Conservation (phyloP, 2,888 invertebrate genomes). For the Scrobipalpa atriplicella region DNA sequence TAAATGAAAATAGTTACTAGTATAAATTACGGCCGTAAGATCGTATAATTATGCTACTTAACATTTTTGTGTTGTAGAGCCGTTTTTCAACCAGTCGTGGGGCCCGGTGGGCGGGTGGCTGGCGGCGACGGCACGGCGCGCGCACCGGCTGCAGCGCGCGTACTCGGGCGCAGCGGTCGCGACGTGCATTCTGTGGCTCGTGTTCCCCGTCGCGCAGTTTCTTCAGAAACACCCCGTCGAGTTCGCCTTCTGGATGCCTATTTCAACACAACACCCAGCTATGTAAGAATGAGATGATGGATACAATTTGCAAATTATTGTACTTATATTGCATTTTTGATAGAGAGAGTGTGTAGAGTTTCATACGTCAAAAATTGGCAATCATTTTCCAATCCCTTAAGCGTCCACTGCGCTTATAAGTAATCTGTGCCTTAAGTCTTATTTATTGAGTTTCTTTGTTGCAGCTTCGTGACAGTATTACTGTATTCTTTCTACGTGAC, state of each 20-base stretch:
- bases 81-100: constrained; percentile 31
- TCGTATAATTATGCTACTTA: too few relatives aligned
- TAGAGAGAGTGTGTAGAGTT: too few relatives aligned
- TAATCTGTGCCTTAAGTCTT: too few relatives aligned
- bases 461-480: constrained; percentile 59
- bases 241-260: constrained; percentile 49
- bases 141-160: constrained; percentile 37
- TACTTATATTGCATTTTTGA: neutral
- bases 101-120: constrained; percentile 32
- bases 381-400: too few relatives aligned
- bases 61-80: constrained; percentile 8
- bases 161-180: constrained; percentile 57
- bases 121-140: constrained; percentile 38
- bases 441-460: constrained; percentile 8
- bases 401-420: too few relatives aligned
- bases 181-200: constrained; percentile 65
- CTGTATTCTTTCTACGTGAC: constrained; percentile 70
- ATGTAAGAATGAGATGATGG: neutral
- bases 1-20: neutral
- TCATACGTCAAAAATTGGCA: too few relatives aligned
- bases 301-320: neutral
- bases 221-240: constrained; percentile 46
- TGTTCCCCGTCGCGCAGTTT: constrained; percentile 52
- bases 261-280: neutral
- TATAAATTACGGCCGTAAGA: neutral